Percentiles rank a stretch among this genome's conserved stretches.
Conservation (phyloP, 2,113 vertebrate genomes). For the Morone saxatilis region DNA sequence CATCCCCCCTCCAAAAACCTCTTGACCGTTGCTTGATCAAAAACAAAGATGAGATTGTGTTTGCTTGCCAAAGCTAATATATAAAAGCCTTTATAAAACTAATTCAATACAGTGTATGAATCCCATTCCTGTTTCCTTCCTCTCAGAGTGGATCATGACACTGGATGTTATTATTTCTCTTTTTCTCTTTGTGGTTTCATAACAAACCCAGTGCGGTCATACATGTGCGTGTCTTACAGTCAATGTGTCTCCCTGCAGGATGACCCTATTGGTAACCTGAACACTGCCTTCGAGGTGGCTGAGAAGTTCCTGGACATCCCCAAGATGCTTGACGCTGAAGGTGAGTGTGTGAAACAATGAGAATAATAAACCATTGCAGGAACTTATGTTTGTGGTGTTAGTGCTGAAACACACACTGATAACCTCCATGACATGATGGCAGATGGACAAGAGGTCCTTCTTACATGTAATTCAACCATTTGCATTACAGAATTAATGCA, state of each 20-base stretch:
- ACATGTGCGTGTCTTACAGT: conserved; percentile 1
- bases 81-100: not conserved
- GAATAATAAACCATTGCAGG: not conserved
- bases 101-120: not conserved
- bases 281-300: conserved; percentile 93
- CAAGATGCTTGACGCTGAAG: conserved; percentile 93
- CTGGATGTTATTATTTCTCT: not conserved
- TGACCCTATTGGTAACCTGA: conserved; percentile 92
- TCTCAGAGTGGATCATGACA: not conserved
- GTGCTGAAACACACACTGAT: not conserved
- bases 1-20: not conserved
- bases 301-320: conserved; percentile 95
- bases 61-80: not conserved
- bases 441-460: conserved; percentile 1
- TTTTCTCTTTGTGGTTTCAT: not conserved
- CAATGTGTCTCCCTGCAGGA: conserved; percentile 80
- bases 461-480: conserved; percentile 8
- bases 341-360: conserved; percentile 68
- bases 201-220: no score
- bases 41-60: not conserved
- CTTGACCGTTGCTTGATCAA: not conserved
- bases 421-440: not conserved
- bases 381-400: not conserved
- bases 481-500: conserved; percentile 1
- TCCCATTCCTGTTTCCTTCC: not conserved